Conservation (phyloP, 2,113 vertebrate species). For the Equus przewalskii region DNA sequence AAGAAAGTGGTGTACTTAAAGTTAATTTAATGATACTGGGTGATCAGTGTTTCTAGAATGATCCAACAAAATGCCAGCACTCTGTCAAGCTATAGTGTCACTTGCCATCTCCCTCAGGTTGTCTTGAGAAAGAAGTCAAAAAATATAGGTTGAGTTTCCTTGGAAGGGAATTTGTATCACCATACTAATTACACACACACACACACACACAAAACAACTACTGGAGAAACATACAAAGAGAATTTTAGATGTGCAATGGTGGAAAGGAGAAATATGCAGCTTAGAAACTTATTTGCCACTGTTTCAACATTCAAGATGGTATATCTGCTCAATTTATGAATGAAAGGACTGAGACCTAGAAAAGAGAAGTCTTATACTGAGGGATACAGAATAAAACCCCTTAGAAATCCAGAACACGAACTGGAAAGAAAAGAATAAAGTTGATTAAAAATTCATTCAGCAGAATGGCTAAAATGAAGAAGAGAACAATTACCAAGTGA, state of each 20-base stretch:
- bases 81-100: not conserved
- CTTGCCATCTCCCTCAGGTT: not conserved
- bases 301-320: not conserved
- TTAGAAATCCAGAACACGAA: not conserved
- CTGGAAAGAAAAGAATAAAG: not conserved
- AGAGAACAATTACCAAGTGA: not conserved
- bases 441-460: not conserved
- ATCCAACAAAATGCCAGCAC: not conserved
- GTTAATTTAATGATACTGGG: not conserved
- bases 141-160: not conserved
- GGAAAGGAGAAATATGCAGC: not conserved
- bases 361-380: not conserved
- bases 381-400: not conserved
- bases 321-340: not conserved
- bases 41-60: not conserved
- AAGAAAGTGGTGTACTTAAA: constrained; percentile 6
- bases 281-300: not conserved
- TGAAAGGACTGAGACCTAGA: not conserved
- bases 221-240: not conserved
- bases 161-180: not conserved
- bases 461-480: not conserved
- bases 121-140: not conserved
- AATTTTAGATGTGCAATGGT: not conserved
- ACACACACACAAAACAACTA: not conserved
- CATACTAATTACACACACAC: not conserved